A percentile compares a stretch with the other conserved stretches of the same genome.
phyloP scores from a whole-genome alignment of 2,888 invertebrate species.

The Ochropleura leucogaster region DNA sequence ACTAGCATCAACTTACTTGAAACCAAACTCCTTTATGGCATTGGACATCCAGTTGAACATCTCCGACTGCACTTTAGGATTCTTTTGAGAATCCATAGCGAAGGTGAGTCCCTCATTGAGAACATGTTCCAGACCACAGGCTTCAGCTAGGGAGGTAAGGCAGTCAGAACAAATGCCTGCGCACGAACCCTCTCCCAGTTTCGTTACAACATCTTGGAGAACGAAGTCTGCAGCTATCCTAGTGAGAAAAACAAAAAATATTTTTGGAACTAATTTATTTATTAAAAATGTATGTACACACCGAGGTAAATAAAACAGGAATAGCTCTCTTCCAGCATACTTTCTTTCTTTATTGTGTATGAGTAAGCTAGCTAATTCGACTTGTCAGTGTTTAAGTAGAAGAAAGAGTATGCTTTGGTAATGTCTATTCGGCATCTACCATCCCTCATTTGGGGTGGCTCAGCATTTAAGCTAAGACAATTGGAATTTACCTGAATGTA shows the following conservation, averaged over 20 bases:
- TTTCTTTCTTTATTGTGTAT: background rate
- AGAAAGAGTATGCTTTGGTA: too few relatives aligned
- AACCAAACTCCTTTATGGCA: conserved; percentile 96
- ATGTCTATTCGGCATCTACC: background rate
- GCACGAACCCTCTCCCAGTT: conserved; percentile 96
- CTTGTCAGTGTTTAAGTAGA: background rate
- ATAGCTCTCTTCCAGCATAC: too few relatives aligned
- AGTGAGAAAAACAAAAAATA: conserved; percentile 14
- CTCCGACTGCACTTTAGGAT: conserved; percentile 97
- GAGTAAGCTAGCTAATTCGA: background rate
- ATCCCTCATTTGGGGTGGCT: background rate
- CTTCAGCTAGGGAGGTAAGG: conserved; percentile 94
- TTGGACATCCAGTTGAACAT: conserved; percentile 94
- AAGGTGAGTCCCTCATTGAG: conserved; percentile 93
- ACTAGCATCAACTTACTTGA: conserved; percentile 90
- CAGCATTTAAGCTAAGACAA: background rate
- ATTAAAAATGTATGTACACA: too few relatives aligned
- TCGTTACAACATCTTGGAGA: conserved; percentile 95
- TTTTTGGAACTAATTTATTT: background rate
- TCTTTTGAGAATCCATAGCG: conserved; percentile 96
- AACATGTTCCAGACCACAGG: conserved; percentile 94
- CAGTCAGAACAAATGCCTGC: conserved; percentile 92
- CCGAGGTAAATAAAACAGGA: too few relatives aligned
- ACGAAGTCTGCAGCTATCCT: conserved; percentile 94
- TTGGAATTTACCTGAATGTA: background rate